Conservation (phyloP, 2,888 invertebrate species). For the Prosopocoilus inquinatus region DNA sequence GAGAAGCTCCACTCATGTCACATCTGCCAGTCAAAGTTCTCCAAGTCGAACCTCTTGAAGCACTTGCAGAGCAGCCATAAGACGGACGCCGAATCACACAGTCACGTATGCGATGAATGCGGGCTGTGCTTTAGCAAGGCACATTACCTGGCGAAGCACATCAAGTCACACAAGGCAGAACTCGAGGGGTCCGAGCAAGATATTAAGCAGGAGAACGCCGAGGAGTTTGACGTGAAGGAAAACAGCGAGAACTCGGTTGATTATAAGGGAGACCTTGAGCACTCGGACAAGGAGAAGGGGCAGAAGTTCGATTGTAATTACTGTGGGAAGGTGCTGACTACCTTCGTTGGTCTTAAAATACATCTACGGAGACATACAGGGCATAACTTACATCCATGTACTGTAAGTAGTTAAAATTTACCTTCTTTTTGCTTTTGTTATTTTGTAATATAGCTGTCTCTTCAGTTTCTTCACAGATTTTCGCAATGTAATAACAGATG, state of each 20-base stretch:
- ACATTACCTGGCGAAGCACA: conserved; percentile 33
- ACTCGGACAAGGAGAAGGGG: conserved; percentile 4
- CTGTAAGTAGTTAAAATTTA: conserved; percentile 30
- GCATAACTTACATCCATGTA: conserved; percentile 42
- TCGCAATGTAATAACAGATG: no score
- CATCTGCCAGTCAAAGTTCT: conserved; percentile 43
- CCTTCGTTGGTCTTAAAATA: conserved; percentile 37
- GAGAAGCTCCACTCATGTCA: conserved; percentile 44
- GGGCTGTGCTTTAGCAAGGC: conserved; percentile 35
- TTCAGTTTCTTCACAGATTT: no score
- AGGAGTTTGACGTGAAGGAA: conserved; percentile 2
- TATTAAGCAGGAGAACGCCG: background rate
- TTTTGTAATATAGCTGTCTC: background rate
- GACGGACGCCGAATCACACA: conserved; percentile 23
- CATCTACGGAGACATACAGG: conserved; percentile 45
- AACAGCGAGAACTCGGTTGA: background rate
- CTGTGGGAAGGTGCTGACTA: conserved; percentile 25
- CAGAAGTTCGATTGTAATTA: conserved; percentile 30
- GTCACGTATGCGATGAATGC: conserved; percentile 34
- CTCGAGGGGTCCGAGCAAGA: background rate
- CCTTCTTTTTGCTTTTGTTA: background rate
- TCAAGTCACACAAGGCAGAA: conserved; percentile 30
- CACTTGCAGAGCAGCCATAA: conserved; percentile 40
- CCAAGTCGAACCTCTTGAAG: conserved; percentile 41
- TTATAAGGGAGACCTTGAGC: background rate